Percentiles rank a stretch among this genome's conserved stretches.
These are phyloP conservation scores for Montipora capitata DNA, from an alignment of 92 coral and sea anemone genomes.

Conservation along the genomic window DNA sequence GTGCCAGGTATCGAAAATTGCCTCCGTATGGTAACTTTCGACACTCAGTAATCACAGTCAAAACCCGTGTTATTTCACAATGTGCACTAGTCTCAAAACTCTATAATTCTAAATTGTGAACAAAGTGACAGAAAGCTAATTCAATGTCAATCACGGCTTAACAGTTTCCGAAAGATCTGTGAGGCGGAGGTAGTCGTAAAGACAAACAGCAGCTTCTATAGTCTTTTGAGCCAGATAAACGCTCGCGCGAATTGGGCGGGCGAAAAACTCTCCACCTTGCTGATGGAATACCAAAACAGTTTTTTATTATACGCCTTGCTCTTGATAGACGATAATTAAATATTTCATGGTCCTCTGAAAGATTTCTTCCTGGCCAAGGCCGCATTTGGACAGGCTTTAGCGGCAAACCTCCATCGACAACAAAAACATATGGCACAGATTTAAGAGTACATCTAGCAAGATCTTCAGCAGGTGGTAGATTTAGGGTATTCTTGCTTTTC, in stretches of 20 bases:
- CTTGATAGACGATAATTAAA: slow-evolving; percentile 54
- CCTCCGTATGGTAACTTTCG: slow-evolving; percentile 43
- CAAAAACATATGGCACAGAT: slow-evolving; percentile 17
- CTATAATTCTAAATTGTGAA: too few species aligned
- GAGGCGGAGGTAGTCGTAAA: slow-evolving; percentile 20
- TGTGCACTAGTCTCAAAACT: slow-evolving; percentile 1
- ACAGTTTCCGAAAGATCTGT: slow-evolving; percentile 55
- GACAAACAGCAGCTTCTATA: neutral
- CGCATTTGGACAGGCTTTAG: slow-evolving; percentile 48
- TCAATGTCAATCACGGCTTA: slow-evolving; percentile 26
- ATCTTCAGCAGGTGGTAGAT: slow-evolving; percentile 41
- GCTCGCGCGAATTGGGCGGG: slow-evolving; percentile 54
- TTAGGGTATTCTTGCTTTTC: slow-evolving; percentile 4
- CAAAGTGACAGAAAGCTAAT: too few species aligned
- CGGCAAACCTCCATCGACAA: slow-evolving; percentile 42
- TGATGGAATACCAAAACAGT: slow-evolving; percentile 48
- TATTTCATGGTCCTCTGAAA: slow-evolving; percentile 45
- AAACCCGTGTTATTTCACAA: slow-evolving; percentile 16
- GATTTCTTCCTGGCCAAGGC: slow-evolving; percentile 60
- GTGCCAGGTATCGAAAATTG: slow-evolving; percentile 49
- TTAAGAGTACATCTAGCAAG: slow-evolving; percentile 1
- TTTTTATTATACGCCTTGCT: slow-evolving; percentile 49
- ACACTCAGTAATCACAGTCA: slow-evolving; percentile 40
- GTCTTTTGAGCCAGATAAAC: slow-evolving; percentile 57
- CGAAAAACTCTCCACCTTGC: slow-evolving; percentile 62